A percentile compares a stretch with the other conserved stretches of the same genome.
These are phyloP conservation scores for Epicampocera succincta DNA, from an alignment of 2,888 invertebrate species.

Conservation along the genomic window DNA sequence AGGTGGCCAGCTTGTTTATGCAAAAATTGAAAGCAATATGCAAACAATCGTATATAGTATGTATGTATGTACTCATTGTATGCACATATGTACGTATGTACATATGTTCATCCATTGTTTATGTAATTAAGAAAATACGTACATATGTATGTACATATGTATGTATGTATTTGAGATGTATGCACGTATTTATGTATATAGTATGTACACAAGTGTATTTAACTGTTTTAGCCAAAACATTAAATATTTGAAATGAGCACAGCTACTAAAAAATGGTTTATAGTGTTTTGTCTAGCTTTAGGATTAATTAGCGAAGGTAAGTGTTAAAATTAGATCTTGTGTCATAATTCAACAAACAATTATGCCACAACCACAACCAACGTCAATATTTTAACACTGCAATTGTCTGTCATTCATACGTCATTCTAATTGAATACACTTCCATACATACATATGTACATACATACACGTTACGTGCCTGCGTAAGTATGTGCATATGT, in stretches of 20 bases:
- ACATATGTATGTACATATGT: background rate
- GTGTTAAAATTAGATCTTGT: constrained; percentile 66
- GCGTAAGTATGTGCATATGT: background rate
- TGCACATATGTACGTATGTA: background rate
- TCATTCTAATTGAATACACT: constrained; percentile 15
- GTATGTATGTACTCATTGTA: background rate
- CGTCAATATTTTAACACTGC: constrained; percentile 28
- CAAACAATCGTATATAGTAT: background rate
- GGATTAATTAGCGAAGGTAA: constrained; percentile 67
- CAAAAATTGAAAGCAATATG: too few species aligned
- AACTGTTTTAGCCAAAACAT: constrained; percentile 55
- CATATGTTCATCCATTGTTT: background rate
- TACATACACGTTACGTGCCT: background rate
- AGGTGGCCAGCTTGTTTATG: too few species aligned
- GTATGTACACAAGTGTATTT: constrained; percentile 1
- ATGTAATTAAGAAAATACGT: constrained; percentile 1
- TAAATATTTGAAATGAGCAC: constrained; percentile 47
- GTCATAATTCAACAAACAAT: constrained; percentile 55
- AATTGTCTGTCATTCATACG: constrained; percentile 28
- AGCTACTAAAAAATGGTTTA: constrained; percentile 47
- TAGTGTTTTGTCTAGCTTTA: constrained; percentile 65
- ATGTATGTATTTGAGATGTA: constrained; percentile 3
- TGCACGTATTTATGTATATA: background rate
- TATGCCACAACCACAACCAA: constrained; percentile 35
- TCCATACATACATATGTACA: background rate